Evolutionary conservation across 2,888 invertebrate genomes (phyloP).

Genomic region (Pristionchus mayeri): DNA sequence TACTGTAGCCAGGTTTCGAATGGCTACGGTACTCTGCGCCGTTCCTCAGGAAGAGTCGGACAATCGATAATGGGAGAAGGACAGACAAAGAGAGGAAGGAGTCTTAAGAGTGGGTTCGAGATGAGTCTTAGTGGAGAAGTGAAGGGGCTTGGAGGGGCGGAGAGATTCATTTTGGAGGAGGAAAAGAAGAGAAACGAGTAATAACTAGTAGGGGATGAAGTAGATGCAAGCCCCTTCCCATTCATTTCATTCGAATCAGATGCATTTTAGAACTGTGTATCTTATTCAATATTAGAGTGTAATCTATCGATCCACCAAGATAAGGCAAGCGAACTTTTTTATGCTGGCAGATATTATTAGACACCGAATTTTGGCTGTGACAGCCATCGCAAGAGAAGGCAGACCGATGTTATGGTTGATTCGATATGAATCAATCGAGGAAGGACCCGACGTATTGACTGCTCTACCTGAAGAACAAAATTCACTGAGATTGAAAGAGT

Average conservation of each 20-base stretch:
- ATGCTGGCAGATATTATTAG: too few species aligned
- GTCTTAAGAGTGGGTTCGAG: constrained; percentile 25
- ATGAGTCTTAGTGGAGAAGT: constrained; percentile 35
- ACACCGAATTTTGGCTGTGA: too few species aligned
- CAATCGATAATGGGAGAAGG: constrained; percentile 35
- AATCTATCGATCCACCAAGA: constrained; percentile 13
- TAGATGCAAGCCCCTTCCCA: background rate
- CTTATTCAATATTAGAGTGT: background rate
- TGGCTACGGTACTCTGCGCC: background rate
- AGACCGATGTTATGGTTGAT: background rate
- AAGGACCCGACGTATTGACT: constrained; percentile 2
- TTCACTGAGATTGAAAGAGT: constrained; percentile 38
- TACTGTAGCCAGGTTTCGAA: constrained; percentile 19
- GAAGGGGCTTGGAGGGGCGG: constrained; percentile 36
- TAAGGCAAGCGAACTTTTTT: background rate
- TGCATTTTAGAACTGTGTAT: too few species aligned
- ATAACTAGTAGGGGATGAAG: constrained; percentile 10
- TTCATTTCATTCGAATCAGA: background rate
- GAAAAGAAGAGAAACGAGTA: constrained; percentile 6
- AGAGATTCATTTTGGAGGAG: constrained; percentile 40
- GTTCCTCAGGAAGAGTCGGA: background rate
- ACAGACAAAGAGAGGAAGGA: constrained; percentile 23
- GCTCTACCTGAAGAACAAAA: constrained; percentile 13
- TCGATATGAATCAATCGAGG: constrained; percentile 24
- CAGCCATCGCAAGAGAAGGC: background rate